These are phyloP conservation scores for Nineta flava DNA, from an alignment of 2,888 invertebrate species.

Conservation along the genomic window DNA sequence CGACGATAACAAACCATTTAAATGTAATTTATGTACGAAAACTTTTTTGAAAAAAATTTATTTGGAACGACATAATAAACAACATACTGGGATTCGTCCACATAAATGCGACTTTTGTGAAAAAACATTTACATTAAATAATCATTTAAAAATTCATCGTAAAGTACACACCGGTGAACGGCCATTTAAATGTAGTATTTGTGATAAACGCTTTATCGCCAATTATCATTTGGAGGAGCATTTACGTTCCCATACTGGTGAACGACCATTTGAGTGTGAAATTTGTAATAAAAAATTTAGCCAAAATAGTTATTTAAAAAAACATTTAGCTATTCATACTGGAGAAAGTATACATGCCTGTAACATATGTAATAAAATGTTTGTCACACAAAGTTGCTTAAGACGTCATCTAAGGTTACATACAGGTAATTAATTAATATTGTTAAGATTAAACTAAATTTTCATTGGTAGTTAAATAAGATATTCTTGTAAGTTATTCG, in stretches of 20 bases:
- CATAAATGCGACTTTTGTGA: conserved; percentile 1
- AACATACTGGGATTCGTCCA: conserved; percentile 1
- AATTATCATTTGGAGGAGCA: conserved; percentile 5
- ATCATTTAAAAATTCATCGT: conserved; percentile 3
- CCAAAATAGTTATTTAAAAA: conserved; percentile 3
- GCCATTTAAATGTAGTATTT: neutral
- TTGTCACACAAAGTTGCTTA: conserved; percentile 5
- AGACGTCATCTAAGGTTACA: conserved; percentile 1
- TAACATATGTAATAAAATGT: conserved; percentile 1
- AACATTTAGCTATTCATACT: conserved; percentile 2
- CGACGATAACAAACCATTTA: neutral
- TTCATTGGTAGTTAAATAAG: neutral
- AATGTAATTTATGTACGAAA: conserved; percentile 2
- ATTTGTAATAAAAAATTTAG: conserved; percentile 3
- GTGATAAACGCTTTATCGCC: conserved; percentile 3
- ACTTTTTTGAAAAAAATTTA: conserved; percentile 2
- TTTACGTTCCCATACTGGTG: conserved; percentile 1
- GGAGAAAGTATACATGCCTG: neutral
- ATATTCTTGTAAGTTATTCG: no score
- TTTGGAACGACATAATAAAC: neutral
- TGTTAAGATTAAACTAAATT: neutral
- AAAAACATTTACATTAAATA: conserved; percentile 4
- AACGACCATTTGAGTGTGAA: conserved; percentile 4
- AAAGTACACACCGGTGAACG: conserved; percentile 4
- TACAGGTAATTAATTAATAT: neutral